Evolutionary conservation across 2,113 vertebrate species (phyloP).

Genomic region (Anoura caudifer): DNA sequence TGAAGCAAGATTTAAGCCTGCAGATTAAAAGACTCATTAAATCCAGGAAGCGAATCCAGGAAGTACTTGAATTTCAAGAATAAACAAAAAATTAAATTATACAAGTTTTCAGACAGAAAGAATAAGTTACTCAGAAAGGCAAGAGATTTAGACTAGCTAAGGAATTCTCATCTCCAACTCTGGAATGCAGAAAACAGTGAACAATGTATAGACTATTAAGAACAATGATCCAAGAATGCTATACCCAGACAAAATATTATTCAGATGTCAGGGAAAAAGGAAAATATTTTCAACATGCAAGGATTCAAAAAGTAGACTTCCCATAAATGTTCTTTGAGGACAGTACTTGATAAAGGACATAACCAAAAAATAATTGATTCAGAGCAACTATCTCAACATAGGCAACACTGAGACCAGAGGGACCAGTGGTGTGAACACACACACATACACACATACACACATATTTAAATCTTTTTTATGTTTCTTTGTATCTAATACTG

Average conservation of each 20-base stretch:
- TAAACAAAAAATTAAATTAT: conserved; percentile 64
- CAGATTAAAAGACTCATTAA: conserved; percentile 60
- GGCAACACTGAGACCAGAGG: not conserved
- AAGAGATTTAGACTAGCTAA: conserved; percentile 24
- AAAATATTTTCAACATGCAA: conserved; percentile 40
- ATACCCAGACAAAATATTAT: conserved; percentile 51
- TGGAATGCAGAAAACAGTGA: conserved; percentile 32
- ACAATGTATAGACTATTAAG: conserved; percentile 32
- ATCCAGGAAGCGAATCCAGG: conserved; percentile 51
- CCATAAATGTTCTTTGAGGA: not conserved
- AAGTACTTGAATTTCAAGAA: conserved; percentile 63
- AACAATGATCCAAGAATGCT: conserved; percentile 37
- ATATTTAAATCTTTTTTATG: not conserved
- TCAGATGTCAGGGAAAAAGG: conserved; percentile 35
- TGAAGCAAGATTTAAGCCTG: conserved; percentile 25
- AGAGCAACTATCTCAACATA: not conserved
- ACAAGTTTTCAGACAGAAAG: conserved; percentile 37
- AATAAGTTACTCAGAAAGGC: conserved; percentile 21
- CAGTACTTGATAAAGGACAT: conserved; percentile 6
- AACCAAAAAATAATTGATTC: not conserved
- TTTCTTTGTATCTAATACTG: no score
- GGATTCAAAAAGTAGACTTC: conserved; percentile 13
- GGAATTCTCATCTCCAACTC: conserved; percentile 39
- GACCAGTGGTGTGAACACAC: not conserved
- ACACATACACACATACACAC: not conserved